A percentile compares a stretch with the other conserved stretches of the same genome.
Conservation (phyloP, 2,113 vertebrate genomes). For the Nibea coibor region DNA sequence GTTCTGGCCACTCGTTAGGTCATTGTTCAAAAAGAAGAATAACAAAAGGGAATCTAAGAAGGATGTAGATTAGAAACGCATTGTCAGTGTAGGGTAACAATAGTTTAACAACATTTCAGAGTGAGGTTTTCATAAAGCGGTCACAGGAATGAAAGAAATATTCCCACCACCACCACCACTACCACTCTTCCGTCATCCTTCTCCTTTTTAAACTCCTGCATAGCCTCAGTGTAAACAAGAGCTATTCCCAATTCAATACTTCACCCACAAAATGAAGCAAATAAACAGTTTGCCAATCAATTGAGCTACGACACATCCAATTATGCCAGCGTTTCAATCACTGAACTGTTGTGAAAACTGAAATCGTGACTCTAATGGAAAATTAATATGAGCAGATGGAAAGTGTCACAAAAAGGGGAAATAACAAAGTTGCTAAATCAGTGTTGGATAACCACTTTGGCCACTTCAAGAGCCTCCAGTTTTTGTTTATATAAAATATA, state of each 20-base stretch:
- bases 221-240: not conserved
- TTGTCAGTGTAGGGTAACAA: not conserved
- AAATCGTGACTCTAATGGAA: not conserved
- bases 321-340: not conserved
- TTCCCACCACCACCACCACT: not conserved
- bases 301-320: not conserved
- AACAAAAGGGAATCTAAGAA: conserved; percentile 8
- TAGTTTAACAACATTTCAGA: not conserved
- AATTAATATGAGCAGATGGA: conserved; percentile 18
- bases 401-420: conserved; percentile 14
- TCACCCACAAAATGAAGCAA: not conserved
- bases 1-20: conserved; percentile 12
- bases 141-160: not conserved
- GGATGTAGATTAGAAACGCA: conserved; percentile 9
- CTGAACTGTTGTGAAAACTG: not conserved
- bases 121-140: conserved; percentile 2
- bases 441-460: not conserved
- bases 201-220: not conserved
- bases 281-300: not conserved
- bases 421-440: conserved; percentile 23
- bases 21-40: not conserved
- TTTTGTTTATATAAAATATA: conserved; percentile 23
- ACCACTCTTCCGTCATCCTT: not conserved
- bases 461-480: not conserved
- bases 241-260: not conserved